A percentile compares a stretch with the other conserved stretches of the same genome.
These are phyloP conservation scores for Maccullochella peelii DNA, from an alignment of 2,113 vertebrate species.

Conservation along the genomic window DNA sequence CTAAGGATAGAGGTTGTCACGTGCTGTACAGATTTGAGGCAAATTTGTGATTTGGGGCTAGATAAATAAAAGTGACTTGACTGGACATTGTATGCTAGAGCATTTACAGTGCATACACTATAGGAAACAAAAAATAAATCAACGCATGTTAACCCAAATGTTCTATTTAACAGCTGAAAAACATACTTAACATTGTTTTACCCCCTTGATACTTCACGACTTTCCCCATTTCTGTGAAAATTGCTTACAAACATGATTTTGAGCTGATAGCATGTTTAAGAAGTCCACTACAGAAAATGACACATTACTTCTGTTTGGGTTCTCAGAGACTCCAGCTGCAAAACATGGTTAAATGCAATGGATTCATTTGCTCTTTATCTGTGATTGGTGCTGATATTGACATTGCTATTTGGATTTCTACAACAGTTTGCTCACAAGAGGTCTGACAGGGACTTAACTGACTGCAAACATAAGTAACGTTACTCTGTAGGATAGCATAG, in stretches of 20 bases:
- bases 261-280: neutral
- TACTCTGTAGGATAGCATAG: neutral
- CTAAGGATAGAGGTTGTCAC: neutral
- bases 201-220: neutral
- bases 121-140: neutral
- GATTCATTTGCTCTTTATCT: neutral
- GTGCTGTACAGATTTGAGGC: neutral
- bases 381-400: neutral
- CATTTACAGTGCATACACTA: neutral
- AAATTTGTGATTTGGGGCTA: neutral
- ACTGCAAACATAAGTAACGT: neutral
- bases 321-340: neutral
- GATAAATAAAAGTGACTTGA: neutral
- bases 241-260: neutral
- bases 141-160: neutral
- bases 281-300: neutral
- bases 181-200: conserved; percentile 2
- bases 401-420: neutral
- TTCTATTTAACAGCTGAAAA: neutral
- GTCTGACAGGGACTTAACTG: neutral
- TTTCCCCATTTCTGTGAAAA: neutral
- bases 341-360: neutral
- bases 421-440: neutral
- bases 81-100: neutral
- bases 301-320: neutral